Evolutionary conservation across 2,888 invertebrate species (phyloP), one percentile per base, ranked within the genome.

Genomic region (Polydrusus tereticollis): DNA sequence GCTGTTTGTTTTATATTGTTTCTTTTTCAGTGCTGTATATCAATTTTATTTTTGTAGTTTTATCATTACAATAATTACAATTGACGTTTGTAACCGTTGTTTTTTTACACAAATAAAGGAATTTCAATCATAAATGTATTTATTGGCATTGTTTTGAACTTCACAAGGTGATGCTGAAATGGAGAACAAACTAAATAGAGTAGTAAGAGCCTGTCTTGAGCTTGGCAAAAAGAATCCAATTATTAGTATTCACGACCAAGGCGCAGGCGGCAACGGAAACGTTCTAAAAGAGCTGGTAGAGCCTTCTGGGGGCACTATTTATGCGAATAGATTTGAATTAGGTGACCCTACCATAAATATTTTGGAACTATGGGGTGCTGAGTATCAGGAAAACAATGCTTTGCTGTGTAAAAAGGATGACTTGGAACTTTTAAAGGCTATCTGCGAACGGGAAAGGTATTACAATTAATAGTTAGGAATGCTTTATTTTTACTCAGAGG

Each of bases 191-290:
- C 86, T 99, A 36, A 98, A 99, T 85, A 88, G 99, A 72, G 93
- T 98, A 1, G 95, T 99, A 0, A 88, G 98, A 75, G 94, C 95
- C 0, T 99, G 99, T 81, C 87, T 96, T 33, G 99, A 99, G 87
- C 87, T 93, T 82, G 90, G 90, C 0, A 87, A 89, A 0, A 86
- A 88, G 12, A 97, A 99, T 87, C 98, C 98, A 1, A 97, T 99
- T 78, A 88, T 89, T 79, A 93, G 97, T 89, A 98, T 99, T 79
- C 99, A 99, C 83, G 99, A 99, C 86, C 99, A 99, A 88, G 99
- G 99, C 18, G 99, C 99, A 7, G 99, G 99, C n/a, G 99, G 99
- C 26, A 96, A 96, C 83, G 96, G 98, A 1, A 99, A 99, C 84
- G 99, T 99, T 0, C 84, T 99, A 29, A 99, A 99, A 82, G 99